Base-by-base conservation (phyloP, 2,888 invertebrate genomes). In the Zaprionus lineosus region DNA sequence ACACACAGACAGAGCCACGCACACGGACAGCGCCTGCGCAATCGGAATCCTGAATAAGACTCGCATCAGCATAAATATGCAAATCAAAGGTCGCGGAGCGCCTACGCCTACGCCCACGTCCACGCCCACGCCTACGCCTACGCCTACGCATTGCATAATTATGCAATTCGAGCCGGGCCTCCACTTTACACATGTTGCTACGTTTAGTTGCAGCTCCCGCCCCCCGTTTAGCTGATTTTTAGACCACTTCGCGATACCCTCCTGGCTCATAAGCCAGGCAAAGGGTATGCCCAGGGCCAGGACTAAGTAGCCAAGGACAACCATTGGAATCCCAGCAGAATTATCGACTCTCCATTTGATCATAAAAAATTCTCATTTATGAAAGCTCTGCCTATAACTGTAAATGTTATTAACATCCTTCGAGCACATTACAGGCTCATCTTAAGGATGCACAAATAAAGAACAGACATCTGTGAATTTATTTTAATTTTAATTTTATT, bases 141-240 rank as follows among this genome's bases (percentile, higher is more conserved):
- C 56, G 60, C 56, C 67, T 61, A 50, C 66, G 83, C 75, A 57
- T 51, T 72, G 69, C 79, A 71, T 76, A 83, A 68, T 76, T 83
- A 76, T 75, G 66, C 66, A 68, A 36, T 55, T 62, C 41, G 36
- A 51, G 31, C 21, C 28, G 14, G 40, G 51, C 37, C 29, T 37
- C 14, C 47, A 15, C 41, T 33, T 56, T 26, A 53, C 34, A 53
- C 39, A 58, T 53, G 47, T 39, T 50, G 46, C 58, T 21, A 50
- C 41, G 47, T 24, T 44, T 31, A 29, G 19, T 18, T 58, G 47
- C 48, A 47, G 34, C 47, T 53, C 9, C 44, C 29, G 24, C 40
- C 34, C 1, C 31, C 12, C 28, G 31, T 14, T 34, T 34, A 26
- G 11, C 16, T 24, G 26, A 40, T 11, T 14, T 12, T 34, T 28